phyloP scores from a whole-genome alignment of 2,797 vertebrate species.

The Xenopus petersii region DNA sequence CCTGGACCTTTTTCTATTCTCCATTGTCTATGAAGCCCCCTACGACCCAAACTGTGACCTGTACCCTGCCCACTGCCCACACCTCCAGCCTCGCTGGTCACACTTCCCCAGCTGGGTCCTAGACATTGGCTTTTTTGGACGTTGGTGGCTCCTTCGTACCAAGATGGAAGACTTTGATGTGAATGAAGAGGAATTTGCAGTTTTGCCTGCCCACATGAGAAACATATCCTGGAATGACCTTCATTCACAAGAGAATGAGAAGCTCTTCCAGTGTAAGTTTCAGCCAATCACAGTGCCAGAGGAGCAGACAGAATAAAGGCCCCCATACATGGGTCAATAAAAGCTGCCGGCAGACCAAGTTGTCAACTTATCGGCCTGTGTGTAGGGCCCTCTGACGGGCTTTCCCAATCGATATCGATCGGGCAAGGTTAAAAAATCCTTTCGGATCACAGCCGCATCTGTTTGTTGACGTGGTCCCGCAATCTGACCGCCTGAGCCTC shows the following conservation, averaged over 20 bases:
- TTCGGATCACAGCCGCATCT: too few species aligned
- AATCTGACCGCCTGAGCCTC: too few species aligned
- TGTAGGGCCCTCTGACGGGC: too few species aligned
- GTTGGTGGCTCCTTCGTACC: conserved; percentile 79
- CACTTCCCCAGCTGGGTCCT: conserved; percentile 71
- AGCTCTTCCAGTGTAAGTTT: conserved; percentile 73
- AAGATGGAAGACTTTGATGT: conserved; percentile 82
- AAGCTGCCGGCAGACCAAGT: too few species aligned
- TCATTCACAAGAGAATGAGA: conserved; percentile 75
- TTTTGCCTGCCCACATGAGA: conserved; percentile 66
- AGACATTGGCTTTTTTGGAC: conserved; percentile 79
- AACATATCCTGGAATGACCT: conserved; percentile 56
- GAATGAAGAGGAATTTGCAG: conserved; percentile 77
- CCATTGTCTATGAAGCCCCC: conserved; percentile 70
- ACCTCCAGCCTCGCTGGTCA: conserved; percentile 70
- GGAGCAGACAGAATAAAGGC: conserved; percentile 43
- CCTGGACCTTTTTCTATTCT: conserved; percentile 65
- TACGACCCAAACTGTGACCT: conserved; percentile 64
- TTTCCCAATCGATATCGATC: too few species aligned
- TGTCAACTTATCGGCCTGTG: too few species aligned
- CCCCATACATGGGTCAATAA: too few species aligned
- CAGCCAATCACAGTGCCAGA: conserved; percentile 52
- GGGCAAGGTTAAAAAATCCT: too few species aligned
- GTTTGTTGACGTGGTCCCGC: too few species aligned
- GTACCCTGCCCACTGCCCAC: conserved; percentile 75